Evolutionary conservation across 2,113 vertebrate genomes (phyloP).

Genomic region (Noturus placidus): DNA sequence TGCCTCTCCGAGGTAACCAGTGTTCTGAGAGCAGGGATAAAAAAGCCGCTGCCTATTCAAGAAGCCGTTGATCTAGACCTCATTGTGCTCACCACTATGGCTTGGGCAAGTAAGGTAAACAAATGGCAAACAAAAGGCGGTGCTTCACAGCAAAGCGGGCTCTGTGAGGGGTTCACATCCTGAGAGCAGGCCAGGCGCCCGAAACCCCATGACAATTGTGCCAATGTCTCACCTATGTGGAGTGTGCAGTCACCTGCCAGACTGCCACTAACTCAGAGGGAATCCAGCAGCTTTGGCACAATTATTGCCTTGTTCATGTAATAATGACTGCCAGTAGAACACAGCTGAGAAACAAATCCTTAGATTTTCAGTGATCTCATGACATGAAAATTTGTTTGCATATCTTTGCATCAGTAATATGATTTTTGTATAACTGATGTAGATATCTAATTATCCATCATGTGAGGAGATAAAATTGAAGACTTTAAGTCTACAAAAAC

Average conservation of each 20-base stretch:
- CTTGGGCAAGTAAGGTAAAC: slow-evolving; percentile 71
- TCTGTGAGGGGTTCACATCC: slow-evolving; percentile 51
- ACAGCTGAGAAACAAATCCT: slow-evolving; percentile 2
- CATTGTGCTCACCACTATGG: slow-evolving; percentile 62
- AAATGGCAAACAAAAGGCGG: slow-evolving; percentile 71
- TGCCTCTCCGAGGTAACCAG: slow-evolving; percentile 63
- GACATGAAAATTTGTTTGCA: background rate
- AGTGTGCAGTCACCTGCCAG: slow-evolving; percentile 41
- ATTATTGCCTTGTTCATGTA: slow-evolving; percentile 38
- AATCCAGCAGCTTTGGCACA: slow-evolving; percentile 16
- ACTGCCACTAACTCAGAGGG: slow-evolving; percentile 29
- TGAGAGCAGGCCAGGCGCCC: slow-evolving; percentile 15
- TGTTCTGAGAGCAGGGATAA: slow-evolving; percentile 63
- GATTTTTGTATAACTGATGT: background rate
- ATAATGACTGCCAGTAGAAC: slow-evolving; percentile 32
- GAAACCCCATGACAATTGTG: slow-evolving; percentile 37
- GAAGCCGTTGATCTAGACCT: slow-evolving; percentile 68
- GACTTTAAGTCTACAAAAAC: background rate
- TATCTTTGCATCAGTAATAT: background rate
- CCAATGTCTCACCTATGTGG: slow-evolving; percentile 47
- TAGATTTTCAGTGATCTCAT: background rate
- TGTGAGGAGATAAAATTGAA: background rate
- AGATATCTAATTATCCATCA: background rate
- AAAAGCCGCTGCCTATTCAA: slow-evolving; percentile 65
- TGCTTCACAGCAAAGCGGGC: slow-evolving; percentile 62